Evolutionary conservation across 2,113 vertebrate genomes (phyloP), one percentile per base, ranked within the genome.

Genomic region (Gasterosteus aculeatus): DNA sequence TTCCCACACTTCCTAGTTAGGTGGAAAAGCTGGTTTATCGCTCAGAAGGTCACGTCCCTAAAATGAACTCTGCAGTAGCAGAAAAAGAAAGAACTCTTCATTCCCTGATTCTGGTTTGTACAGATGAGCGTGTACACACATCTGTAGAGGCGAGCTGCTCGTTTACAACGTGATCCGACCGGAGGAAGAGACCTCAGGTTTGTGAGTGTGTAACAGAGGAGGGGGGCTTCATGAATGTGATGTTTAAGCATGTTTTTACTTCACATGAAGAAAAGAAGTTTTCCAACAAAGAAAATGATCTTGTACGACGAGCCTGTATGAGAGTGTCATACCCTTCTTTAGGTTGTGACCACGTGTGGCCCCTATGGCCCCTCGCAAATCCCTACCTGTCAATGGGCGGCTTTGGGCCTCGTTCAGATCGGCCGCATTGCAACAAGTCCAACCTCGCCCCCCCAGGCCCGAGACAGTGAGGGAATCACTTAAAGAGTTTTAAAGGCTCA

Each of bases 401-500:
- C 85, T 77, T 33, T 19, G 41, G 83, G 88, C 72, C 66, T 69
- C 14, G 29, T 64, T 82, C 69, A 57, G 62, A 68, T 75, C 54
- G 47, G 72, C 67, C 91, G 81, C 91, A 88, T 89, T 89, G 83
- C 84, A 92, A 91, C 93, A 91, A 89, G 93, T 78, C 83, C 49
- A n/a, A 66, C 75, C 79, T 91, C 53, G 84, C 85, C 85, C 81
- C 14, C 22, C 22, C 22, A 26, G 80, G 88, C 84, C 70, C 67
- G 80, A 85, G 87, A 87, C 91, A 91, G 86, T 80, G 77, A 91
- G 76, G 62, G 77, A 88, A 90, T 92, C 89, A 80, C 90, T 92
- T 93, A 85, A 80, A 89, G 88, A 90, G 87, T 88, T 91, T 93
- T 92, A 88, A 86, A 91, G 87, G 83, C 83, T 92, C 88, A 90